Evolutionary conservation across 2,888 invertebrate genomes (phyloP), one percentile per base, ranked within the genome.

Genomic region (Parapristionchus giblindavisi): DNA sequence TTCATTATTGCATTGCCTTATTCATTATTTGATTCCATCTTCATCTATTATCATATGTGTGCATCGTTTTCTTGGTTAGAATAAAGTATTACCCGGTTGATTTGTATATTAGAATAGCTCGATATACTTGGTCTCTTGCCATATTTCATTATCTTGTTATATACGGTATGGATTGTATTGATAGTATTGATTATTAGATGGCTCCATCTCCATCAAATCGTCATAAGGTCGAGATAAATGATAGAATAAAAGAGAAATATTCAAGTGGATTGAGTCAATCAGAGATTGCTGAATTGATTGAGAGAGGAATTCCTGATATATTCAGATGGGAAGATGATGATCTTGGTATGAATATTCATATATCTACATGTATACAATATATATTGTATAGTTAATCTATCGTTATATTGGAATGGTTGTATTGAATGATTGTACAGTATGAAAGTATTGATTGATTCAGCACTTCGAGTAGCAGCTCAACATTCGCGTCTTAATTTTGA

Each of bases 251-350:
- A 66, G n/a, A n/a, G n/a, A n/a, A n/a, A n/a, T n/a, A n/a, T n/a
- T n/a, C n/a, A n/a, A n/a, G n/a, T n/a, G n/a, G n/a, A n/a, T n/a
- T n/a, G n/a, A n/a, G n/a, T n/a, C n/a, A n/a, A n/a, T n/a, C n/a
- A 8, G 66, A 66, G 66, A 66, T 66, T 32, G 66, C 43, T 66
- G 66, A 66, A 11, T 29, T 66, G 48, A 66, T 66, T 4, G 66
- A 66, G 66, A 66, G 66, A 66, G 79, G 79, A 61, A n/a, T 63
- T 3, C n/a, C 76, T 3, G 78, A 80, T 21, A 73, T 84, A 14
- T 76, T 76, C 29, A 52, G 78, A 32, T 84, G 83, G 80, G 79
- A 84, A 66, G 85, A 84, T 51, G 85, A 85, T 71, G 85, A 85
- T 58, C 68, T 85, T 36, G 74, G 83, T 83, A 32, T n/a, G 76